Conservation (phyloP, 2,113 vertebrate species). For the Oxyruncus cristatus region DNA sequence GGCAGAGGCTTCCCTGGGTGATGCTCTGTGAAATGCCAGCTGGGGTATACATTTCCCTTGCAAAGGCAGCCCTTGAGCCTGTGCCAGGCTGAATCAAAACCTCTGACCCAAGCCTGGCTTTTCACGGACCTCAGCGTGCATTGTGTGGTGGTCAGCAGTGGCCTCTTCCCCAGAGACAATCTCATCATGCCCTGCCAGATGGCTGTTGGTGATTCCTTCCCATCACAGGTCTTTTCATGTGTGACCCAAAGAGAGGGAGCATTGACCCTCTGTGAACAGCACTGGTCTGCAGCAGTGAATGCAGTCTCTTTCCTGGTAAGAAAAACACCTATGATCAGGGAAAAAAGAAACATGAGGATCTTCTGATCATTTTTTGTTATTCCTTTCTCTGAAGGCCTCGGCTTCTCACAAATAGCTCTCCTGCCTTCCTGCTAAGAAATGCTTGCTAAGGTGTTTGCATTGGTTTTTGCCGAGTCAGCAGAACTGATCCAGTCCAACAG, state of each 20-base stretch:
- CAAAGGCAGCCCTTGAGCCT: background rate
- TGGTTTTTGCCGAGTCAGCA: background rate
- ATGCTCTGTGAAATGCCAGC: background rate
- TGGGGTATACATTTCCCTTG: background rate
- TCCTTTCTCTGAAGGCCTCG: background rate
- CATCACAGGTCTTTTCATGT: background rate
- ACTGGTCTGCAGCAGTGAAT: background rate
- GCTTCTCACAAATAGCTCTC: background rate
- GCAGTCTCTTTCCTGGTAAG: background rate
- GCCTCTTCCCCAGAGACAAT: background rate
- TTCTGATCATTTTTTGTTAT: background rate
- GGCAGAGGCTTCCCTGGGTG: background rate
- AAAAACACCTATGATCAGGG: background rate
- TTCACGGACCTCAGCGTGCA: rapidly evolving
- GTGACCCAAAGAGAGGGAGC: background rate
- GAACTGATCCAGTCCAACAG: background rate
- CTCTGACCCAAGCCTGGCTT: background rate
- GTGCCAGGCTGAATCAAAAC: background rate
- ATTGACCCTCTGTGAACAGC: background rate
- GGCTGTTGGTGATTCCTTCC: background rate
- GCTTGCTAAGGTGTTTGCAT: background rate
- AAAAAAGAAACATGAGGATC: background rate
- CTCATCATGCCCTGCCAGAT: background rate
- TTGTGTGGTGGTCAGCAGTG: rapidly evolving
- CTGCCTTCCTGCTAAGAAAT: background rate